Evolutionary conservation across 2,888 invertebrate species (phyloP), one percentile per base, ranked within the genome.

Genomic region (Campoplex nolae): DNA sequence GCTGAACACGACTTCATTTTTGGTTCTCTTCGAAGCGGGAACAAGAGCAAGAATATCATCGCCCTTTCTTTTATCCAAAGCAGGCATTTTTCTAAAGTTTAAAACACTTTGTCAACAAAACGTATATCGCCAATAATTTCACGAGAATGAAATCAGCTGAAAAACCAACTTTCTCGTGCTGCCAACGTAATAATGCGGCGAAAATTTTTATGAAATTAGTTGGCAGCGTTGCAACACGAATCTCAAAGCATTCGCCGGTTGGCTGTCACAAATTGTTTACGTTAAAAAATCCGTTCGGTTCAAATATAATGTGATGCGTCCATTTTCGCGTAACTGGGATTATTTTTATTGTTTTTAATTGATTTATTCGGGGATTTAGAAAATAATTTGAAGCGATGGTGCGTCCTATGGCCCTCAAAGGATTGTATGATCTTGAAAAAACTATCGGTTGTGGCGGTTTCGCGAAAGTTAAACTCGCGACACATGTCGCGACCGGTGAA

Each of bases 401-500:
- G 65, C 94, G 95, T 88, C 95, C 95, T 91, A 91, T 92, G 80
- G 95, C 94, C 35, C 94, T 97, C 82, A 96, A 96, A 89, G 96
- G 96, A 48, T 95, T 96, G 56, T 97, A 97, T 90, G 96, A 96
- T 88, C 92, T 97, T 56, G 96, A 96, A 88, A 96, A 96, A 93
- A 97, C 97, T 1, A 96, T 97, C 91, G 97, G 97, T 42, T 95
- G 96, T 94, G 97, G 97, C 86, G 97, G 97, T 74, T 97, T 98
- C 94, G 97, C 97, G 7, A 97, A 97, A 95, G 97, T 98, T 13
- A 97, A 97, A 93, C 95, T 97, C 77, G 97, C 96, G 11, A 97
- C 96, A 16, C 98, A 98, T 94, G 92, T 96, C 78, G 95, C 97
- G n/a, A 97, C 97, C 74, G 97, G 97, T 54, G 97, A 97, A 93